These are phyloP conservation scores for Enteromius radiatus DNA, from an alignment of 2,797 vertebrate species.

Conservation along the genomic window DNA sequence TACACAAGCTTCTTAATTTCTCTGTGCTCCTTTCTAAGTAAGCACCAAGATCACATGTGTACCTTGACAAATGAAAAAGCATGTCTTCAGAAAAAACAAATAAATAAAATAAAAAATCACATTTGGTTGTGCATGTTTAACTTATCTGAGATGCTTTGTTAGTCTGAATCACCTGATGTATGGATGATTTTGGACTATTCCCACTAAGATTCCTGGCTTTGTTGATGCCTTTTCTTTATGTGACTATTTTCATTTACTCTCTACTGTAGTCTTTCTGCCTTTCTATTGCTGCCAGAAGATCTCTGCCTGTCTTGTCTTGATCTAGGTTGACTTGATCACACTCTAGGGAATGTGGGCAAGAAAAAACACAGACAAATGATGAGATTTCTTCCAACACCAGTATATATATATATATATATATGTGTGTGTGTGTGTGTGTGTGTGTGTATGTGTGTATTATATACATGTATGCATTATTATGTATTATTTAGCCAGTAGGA, in stretches of 20 bases:
- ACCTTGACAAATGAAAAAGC: not conserved
- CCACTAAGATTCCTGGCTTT: not conserved
- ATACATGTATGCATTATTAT: too few relatives aligned
- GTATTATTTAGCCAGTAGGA: not conserved
- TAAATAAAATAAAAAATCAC: not conserved
- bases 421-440: too few relatives aligned
- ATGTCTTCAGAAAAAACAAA: not conserved
- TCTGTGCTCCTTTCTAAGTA: not conserved
- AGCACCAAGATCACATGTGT: not conserved
- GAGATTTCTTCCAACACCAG: not conserved
- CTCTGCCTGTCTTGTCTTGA: conserved; percentile 55
- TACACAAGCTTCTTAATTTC: not conserved
- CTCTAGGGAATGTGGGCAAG: conserved; percentile 32
- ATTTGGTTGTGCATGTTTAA: not conserved
- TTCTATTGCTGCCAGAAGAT: conserved; percentile 27
- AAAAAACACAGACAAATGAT: conserved; percentile 13
- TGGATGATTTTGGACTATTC: not conserved
- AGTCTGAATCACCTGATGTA: not conserved
- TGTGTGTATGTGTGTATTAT: too few relatives aligned
- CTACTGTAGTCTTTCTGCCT: not conserved
- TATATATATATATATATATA: not conserved
- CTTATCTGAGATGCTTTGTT: not conserved
- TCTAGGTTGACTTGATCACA: conserved; percentile 42
- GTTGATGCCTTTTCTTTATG: conserved; percentile 24
- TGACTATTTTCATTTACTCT: conserved; percentile 35